Evolutionary conservation across 2,113 vertebrate genomes (phyloP), one percentile per base, ranked within the genome.

Genomic region (Coryphaenoides rupestris): DNA sequence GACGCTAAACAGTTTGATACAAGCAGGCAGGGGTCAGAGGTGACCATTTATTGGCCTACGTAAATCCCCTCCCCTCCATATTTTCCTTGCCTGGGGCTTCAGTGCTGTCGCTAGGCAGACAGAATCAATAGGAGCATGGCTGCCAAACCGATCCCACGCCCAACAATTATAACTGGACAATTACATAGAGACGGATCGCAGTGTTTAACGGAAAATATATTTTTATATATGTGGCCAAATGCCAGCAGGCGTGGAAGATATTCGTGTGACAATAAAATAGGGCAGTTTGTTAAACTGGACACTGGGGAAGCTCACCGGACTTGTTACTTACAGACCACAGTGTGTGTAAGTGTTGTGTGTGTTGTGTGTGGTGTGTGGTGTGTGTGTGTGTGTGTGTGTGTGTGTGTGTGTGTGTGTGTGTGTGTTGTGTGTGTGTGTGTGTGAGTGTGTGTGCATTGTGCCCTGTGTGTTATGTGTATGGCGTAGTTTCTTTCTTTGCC

Each of bases 31-130:
- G 58, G 82, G 84, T 85, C 74, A 74, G 70, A 86, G 78, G 78
- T 86, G 73, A 69, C 74, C 78, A 79, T 86, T 82, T 82, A 87
- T 79, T 68, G 68, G 67, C 73, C 79, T 78, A 40, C 74, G 82
- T 84, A 83, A 82, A n/a, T 84, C 73, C 71, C 54, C 63, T 66
- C 76, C 67, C 5, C 15, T 68, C 62, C 78, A 87, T 82, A 82
- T 88, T 77, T 86, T n/a, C 74, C 64, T 70, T 52, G 66, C 75
- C 77, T 12, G 45, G 68, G 73, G 80, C 72, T 15, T n/a, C 61
- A 52, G 66, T 50, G 6, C 70, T 63, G 77, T 80, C 78, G 73
- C 68, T 24, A 68, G 45, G n/a, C 67, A 80, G 73, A 77, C 75
- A 78, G 75, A 79, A 86, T 84, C 80, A 64, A 86, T 84, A 78